Base-by-base conservation (phyloP, 2,888 invertebrate species). In the Dastarcus helophoroides region DNA sequence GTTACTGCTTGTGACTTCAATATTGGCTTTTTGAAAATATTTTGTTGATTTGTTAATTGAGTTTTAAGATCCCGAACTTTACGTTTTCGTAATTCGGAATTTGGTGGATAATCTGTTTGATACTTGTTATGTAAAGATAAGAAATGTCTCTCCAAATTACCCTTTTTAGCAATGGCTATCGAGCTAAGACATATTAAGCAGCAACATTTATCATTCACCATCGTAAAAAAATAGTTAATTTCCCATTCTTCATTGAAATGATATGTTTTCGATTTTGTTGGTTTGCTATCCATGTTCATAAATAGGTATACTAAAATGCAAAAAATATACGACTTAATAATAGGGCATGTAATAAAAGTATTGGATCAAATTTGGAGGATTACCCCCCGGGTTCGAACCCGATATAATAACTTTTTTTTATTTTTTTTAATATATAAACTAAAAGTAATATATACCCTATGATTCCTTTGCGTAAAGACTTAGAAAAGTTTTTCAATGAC, bases 231-330 rank as follows among this genome's bases (percentile, higher is more conserved):
- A 9, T 32, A 38, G 15, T 38, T 16, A 16, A 24, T 7, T 28
- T 38, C 38, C 33, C 38, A 34, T 33, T 38, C 36, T 32, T 33
- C 36, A 22, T 37, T 12, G 13, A 36, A 37, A 39, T 39, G 31
- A 25, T 38, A 36, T 9, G 28, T 38, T 33, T 38, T 31, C 14
- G 30, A 26, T 26, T 37, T 37, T 34, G 33, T 36, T 30, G 19
- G 26, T 27, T 26, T 31, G 21, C 29, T 36, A 32, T 12, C 14
- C 32, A 35, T 32, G 13, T 32, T 32, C 25, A 30, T 25, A n/a
- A n/a, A n/a, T n/a, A n/a, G n/a, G n/a, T n/a, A n/a, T n/a, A n/a
- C n/a, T n/a, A n/a, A n/a, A n/a, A n/a, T n/a, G n/a, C n/a, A n/a
- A n/a, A n/a, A n/a, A n/a, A n/a, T n/a, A n/a, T n/a, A n/a, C n/a